Base-by-base conservation (phyloP, 2,888 invertebrate genomes). In the Chrysolina haemoptera region DNA sequence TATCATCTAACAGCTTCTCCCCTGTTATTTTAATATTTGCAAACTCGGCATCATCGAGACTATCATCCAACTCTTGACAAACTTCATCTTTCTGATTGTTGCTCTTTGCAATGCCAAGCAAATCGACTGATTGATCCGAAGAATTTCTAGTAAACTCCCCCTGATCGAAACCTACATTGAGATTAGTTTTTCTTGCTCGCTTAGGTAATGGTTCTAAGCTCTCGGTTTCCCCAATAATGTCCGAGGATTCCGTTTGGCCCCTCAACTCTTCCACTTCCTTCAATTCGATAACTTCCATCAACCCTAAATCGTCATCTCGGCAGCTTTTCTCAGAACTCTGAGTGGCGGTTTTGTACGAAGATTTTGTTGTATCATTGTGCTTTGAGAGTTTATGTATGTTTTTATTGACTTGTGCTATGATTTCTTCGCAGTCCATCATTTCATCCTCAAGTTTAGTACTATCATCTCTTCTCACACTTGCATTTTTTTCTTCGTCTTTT, bases 191-290 rank as follows among this genome's bases (percentile, higher is more conserved):
- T n/a, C 53, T 78, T 6, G 12, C 11, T 43, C 65, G 73, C 35
- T 73, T 78, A 1, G 55, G 70, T 18, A 67, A n/a, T 0, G 71
- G 67, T 71, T 70, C 73, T 3, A 73, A 27, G 16, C 55, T 67
- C 46, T 78, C 67, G 0, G 70, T 73, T 50, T 72, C 73, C 0
- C 66, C 43, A 62, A 78, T 78, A 14, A 78, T 73, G 68, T 78
- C 78, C 8, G 73, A 71, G 35, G 41, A 59, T 53, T 76, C 65
- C 10, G 71, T 22, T 8, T 65, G 20, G n/a, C n/a, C 53, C 35
- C 40, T 55, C 20, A 41, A 18, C 1, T 18, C 27, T 35, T 40
- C 27, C 41, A 46, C 68, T 9, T n/a, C 62, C n/a, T 27, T 35
- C 3, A 27, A 0, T 8, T 59, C 59, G 6, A 59, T 14, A n/a